Base-by-base conservation (phyloP, 92 coral and sea anemone species). In the Scolanthus callimorphus region DNA sequence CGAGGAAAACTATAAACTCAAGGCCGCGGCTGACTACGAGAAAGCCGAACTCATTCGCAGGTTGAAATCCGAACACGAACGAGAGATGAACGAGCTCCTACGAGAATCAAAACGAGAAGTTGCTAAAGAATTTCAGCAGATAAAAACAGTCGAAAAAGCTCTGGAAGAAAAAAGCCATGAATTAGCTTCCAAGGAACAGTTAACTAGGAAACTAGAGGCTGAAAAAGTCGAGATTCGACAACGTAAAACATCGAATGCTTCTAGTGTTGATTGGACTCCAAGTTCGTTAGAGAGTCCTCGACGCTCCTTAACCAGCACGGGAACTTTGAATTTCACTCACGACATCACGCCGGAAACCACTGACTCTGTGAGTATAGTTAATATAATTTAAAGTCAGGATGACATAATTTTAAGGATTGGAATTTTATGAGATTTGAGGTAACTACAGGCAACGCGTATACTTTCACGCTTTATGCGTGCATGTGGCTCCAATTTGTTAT, bases 41-140 rank as follows among this genome's bases (percentile, higher is more conserved):
- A 88, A 94, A 57, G 99, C 90, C 28, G 99, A 94, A 60, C 73
- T 77, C 11, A 89, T 94, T 38, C 79, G 99, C 13, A 80, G 89
- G 55, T 62, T 94, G 50, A 83, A 78, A 51, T 69, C 83, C 10
- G 99, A 94, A 73, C 96, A 94, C 47, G 96, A 94, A 49, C 55
- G 75, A 21, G 99, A 94, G 43, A 71, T 90, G 17, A 88, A 85
- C 62, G 63, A 78, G 51, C 73, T 94, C 20, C 74, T 69, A 19
- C 77, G 81, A 39, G 90, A 94, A 28, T 81, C 99, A 0, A 94
- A 94, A 60, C 76, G 96, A 22, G 99, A 90, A 22, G 81, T 90
- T 15, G 71, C 88, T 34, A 90, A 94, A 52, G 95, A 83, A 55
- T 73, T 80, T 44, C 96, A 90, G n/a, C 99, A 94, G 15, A 65